Evolutionary conservation across 2,797 vertebrate species (phyloP).

Genomic region (Cyclopterus lumpus): DNA sequence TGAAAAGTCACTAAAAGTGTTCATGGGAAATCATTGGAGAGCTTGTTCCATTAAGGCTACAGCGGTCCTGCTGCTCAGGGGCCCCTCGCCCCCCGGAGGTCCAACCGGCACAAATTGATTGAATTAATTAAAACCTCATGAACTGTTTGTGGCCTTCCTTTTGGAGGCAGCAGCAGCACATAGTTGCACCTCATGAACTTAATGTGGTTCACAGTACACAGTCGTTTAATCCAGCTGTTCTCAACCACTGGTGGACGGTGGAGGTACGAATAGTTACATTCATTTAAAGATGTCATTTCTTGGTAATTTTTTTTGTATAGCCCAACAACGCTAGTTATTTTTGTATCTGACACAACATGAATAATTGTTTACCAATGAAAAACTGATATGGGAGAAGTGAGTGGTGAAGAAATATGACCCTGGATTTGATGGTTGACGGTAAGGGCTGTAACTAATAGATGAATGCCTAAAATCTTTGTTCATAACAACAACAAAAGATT

Average conservation of each 20-base stretch:
- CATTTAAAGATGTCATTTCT: too few relatives aligned
- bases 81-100: not conserved
- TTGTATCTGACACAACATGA: too few relatives aligned
- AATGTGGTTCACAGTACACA: too few relatives aligned
- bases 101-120: not conserved
- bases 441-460: not conserved
- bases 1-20: not conserved
- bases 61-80: not conserved
- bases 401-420: not conserved
- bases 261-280: too few relatives aligned
- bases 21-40: not conserved
- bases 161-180: not conserved
- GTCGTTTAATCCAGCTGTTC: too few relatives aligned
- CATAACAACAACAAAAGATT: too few relatives aligned
- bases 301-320: too few relatives aligned
- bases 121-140: not conserved
- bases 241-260: too few relatives aligned
- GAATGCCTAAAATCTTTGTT: not conserved
- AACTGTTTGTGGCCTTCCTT: not conserved
- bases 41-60: not conserved
- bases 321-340: too few relatives aligned
- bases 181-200: not conserved
- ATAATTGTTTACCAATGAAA: too few relatives aligned
- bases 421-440: not conserved
- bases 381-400: not conserved